These are phyloP conservation scores for Caenorhabditis sp. DNA, from an alignment of 2,888 invertebrate genomes.

Conservation along the genomic window DNA sequence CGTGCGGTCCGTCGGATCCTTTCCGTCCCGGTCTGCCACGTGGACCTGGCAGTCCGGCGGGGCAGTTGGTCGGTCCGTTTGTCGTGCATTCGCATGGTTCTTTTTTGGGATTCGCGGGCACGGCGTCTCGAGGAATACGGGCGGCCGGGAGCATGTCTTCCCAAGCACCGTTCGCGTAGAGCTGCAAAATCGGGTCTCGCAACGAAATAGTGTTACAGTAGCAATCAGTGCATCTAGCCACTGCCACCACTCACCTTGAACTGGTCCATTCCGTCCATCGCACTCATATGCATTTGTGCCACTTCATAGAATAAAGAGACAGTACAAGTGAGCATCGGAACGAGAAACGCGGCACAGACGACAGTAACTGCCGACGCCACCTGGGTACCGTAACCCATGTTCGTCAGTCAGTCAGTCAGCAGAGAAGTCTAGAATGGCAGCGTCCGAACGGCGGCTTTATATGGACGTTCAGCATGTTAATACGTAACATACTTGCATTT, in stretches of 20 bases:
- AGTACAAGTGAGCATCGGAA: constrained; percentile 53
- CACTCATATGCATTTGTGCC: constrained; percentile 44
- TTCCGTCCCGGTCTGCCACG: constrained; percentile 55
- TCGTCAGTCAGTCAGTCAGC: too few relatives aligned
- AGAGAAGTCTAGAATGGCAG: neutral
- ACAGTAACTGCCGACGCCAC: constrained; percentile 39
- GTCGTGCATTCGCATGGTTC: constrained; percentile 43
- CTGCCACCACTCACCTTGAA: constrained; percentile 58
- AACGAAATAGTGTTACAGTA: too few relatives aligned
- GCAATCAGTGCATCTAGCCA: too few relatives aligned
- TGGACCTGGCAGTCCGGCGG: constrained; percentile 52
- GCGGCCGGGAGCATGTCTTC: constrained; percentile 54
- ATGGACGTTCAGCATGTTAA: constrained; percentile 20
- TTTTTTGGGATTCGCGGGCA: constrained; percentile 21
- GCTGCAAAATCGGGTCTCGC: constrained; percentile 19
- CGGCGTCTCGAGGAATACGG: constrained; percentile 42
- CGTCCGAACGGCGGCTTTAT: constrained; percentile 27
- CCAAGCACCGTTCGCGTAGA: constrained; percentile 59
- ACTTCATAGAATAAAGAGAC: constrained; percentile 55
- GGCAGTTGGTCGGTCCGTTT: constrained; percentile 36
- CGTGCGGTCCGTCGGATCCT: constrained; percentile 63
- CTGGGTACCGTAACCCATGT: constrained; percentile 46
- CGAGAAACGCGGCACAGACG: constrained; percentile 45
- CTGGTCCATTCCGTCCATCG: constrained; percentile 57
- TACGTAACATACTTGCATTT: constrained; percentile 4